phyloP scores from a whole-genome alignment of 1,140 invertebrate genomes.

The Gonatopus flavifemur region DNA sequence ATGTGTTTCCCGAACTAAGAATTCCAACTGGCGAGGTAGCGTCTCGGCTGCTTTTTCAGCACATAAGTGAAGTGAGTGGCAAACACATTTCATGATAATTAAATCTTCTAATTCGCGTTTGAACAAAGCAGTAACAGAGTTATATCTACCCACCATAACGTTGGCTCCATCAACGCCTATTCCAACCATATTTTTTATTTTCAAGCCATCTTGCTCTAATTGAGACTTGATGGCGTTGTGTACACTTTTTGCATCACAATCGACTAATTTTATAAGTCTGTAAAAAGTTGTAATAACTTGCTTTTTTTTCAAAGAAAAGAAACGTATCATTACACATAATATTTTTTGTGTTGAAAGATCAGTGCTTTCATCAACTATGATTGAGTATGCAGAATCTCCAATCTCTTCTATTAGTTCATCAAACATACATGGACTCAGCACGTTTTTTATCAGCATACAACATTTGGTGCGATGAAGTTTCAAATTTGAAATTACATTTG shows the following conservation, averaged over 20 bases:
- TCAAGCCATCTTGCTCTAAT: not conserved
- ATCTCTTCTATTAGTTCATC: too few species aligned
- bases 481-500: not conserved
- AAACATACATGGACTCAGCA: too few species aligned
- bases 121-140: constrained; percentile 18
- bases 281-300: too few species aligned
- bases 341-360: not conserved
- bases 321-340: too few species aligned
- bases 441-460: too few species aligned
- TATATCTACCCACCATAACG: constrained; percentile 19
- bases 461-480: too few species aligned
- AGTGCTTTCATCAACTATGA: not conserved
- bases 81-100: constrained; percentile 14
- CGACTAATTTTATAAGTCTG: not conserved
- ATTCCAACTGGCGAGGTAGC: constrained; percentile 23
- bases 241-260: not conserved
- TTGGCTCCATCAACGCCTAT: constrained; percentile 22
- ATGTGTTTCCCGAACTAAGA: constrained; percentile 33
- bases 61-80: constrained; percentile 15
- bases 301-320: too few species aligned
- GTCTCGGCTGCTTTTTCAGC: constrained; percentile 17
- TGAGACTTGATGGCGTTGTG: too few species aligned
- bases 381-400: too few species aligned
- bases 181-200: constrained; percentile 4
- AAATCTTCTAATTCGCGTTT: constrained; percentile 11